phyloP scores from a whole-genome alignment of 2,113 vertebrate species.

The Synodontis membranacea region DNA sequence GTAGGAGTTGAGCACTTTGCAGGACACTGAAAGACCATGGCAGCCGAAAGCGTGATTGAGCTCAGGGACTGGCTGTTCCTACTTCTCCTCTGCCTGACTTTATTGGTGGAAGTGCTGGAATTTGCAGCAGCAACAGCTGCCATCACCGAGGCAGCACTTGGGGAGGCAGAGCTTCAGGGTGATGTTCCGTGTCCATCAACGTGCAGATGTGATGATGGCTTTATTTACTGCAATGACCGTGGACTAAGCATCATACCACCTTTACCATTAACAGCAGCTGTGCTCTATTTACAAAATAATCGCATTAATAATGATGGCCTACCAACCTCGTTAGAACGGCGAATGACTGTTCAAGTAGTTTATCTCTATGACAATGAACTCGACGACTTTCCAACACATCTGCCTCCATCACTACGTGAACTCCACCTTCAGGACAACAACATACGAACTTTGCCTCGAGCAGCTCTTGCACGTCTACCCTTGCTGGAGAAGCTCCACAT shows the following conservation, averaged over 20 bases:
- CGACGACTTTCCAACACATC: slow-evolving; percentile 85
- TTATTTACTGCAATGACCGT: slow-evolving; percentile 95
- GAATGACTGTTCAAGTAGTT: slow-evolving; percentile 81
- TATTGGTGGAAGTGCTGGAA: slow-evolving; percentile 86
- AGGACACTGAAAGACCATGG: slow-evolving; percentile 69
- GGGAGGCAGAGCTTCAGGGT: slow-evolving; percentile 67
- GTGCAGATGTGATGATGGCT: slow-evolving; percentile 89
- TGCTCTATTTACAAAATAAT: slow-evolving; percentile 96
- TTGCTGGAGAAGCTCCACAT: slow-evolving; percentile 91
- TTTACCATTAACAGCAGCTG: slow-evolving; percentile 83
- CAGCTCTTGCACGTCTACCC: slow-evolving; percentile 82
- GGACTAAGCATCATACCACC: slow-evolving; percentile 84
- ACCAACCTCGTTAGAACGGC: slow-evolving; percentile 76
- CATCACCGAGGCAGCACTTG: slow-evolving; percentile 72
- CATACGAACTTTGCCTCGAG: slow-evolving; percentile 82
- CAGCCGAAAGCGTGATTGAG: slow-evolving; percentile 79
- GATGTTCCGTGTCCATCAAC: slow-evolving; percentile 80
- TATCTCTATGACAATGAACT: slow-evolving; percentile 92
- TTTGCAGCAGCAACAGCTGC: slow-evolving; percentile 72
- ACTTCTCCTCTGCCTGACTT: slow-evolving; percentile 85
- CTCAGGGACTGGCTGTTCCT: slow-evolving; percentile 88
- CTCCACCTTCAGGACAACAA: slow-evolving; percentile 97
- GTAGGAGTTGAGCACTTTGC: background rate
- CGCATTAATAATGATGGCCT: slow-evolving; percentile 85
- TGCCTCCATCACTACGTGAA: slow-evolving; percentile 86